phyloP scores from a whole-genome alignment of 2,797 vertebrate species.

The Ctenopoma kingsleyae region DNA sequence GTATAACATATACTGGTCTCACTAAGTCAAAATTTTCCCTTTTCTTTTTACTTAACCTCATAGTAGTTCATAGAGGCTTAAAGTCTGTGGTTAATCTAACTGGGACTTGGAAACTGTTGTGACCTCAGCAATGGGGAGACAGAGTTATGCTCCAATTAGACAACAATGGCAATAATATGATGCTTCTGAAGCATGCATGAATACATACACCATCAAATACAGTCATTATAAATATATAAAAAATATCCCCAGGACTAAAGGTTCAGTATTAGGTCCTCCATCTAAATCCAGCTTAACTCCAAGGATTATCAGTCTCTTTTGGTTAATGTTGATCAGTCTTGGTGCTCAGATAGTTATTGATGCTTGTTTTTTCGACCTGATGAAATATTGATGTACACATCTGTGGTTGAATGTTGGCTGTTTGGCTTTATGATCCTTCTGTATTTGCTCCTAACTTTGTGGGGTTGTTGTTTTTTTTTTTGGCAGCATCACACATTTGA shows the following conservation, averaged over 20 bases:
- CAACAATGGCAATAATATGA: conserved; percentile 45
- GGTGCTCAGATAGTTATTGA: conserved; percentile 29
- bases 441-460: conserved; percentile 19
- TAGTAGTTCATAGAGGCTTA: neutral
- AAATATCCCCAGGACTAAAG: conserved; percentile 26
- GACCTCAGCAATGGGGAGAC: neutral
- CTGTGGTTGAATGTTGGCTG: conserved; percentile 38
- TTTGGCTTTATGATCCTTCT: conserved; percentile 30
- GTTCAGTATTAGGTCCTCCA: conserved; percentile 33
- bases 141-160: conserved; percentile 5
- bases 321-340: conserved; percentile 21
- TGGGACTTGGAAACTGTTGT: conserved; percentile 14
- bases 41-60: no score
- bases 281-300: conserved; percentile 32
- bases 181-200: conserved; percentile 60
- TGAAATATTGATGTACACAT: conserved; percentile 26
- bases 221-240: conserved; percentile 55
- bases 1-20: no score
- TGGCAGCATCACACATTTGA: conserved; percentile 75
- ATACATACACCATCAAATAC: conserved; percentile 58
- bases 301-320: conserved; percentile 25
- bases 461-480: conserved; percentile 28
- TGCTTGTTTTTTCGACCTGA: conserved; percentile 27
- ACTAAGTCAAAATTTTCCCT: no score
- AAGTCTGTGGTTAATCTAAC: conserved; percentile 9